A percentile compares a stretch with the other conserved stretches of the same genome.
Evolutionary conservation across 2,113 vertebrate species (phyloP).

Genomic region (Malaclemys terrapin): DNA sequence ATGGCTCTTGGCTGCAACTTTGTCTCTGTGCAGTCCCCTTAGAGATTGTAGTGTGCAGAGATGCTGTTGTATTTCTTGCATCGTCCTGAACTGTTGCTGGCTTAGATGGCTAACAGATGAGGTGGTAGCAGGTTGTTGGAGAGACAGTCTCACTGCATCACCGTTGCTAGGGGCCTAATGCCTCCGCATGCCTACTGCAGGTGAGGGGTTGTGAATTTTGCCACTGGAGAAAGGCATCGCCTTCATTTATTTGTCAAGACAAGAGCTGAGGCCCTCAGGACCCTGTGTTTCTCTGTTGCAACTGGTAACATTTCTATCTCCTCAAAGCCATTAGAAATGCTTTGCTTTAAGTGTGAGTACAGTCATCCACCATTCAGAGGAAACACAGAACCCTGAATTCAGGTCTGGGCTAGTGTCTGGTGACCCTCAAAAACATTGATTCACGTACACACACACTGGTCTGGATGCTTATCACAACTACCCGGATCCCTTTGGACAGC

Average conservation of each 20-base stretch:
- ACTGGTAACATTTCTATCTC: not conserved
- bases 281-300: not conserved
- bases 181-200: not conserved
- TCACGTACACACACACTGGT: not conserved
- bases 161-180: not conserved
- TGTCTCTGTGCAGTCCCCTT: not conserved
- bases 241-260: not conserved
- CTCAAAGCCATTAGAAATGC: not conserved
- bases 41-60: not conserved
- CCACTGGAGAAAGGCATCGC: not conserved
- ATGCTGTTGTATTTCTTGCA: not conserved
- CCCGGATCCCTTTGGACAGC: not conserved
- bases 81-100: not conserved
- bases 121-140: not conserved
- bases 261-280: not conserved
- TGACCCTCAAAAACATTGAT: not conserved
- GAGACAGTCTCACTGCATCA: not conserved
- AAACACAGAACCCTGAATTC: not conserved
- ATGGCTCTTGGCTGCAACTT: not conserved
- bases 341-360: not conserved
- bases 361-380: not conserved
- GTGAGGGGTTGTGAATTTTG: rapidly evolving
- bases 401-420: not conserved
- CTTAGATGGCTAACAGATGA: not conserved
- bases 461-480: not conserved